Base-by-base conservation (phyloP, 2,113 vertebrate species). In the Colius striatus region DNA sequence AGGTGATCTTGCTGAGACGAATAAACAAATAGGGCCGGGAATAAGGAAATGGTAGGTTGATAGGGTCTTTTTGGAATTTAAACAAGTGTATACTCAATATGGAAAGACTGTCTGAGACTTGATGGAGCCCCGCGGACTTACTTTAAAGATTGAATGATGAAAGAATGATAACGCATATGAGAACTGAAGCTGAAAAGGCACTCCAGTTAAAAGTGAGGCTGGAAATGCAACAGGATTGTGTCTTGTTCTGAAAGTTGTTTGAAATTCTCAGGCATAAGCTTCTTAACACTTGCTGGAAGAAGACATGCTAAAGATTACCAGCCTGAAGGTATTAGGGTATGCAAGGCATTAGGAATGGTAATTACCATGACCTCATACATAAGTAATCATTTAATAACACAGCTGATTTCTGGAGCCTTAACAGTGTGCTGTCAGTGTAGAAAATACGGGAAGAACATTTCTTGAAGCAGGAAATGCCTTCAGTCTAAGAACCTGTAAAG, bases 1-100 rank as follows among this genome's bases (percentile, higher is more conserved):
- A 96, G 96, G 68, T 27, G 29, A 94, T 90, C 89, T 96, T 88
- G 61, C 80, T 43, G 48, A 95, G 93, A 82, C 0, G 1, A 95
- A 97, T 97, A 97, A 96, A 94, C 95, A 97, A 96, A 95, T 41
- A 95, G 82, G 80, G 50, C 82, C n/a, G 20, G 70, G 82, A 95
- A 67, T 94, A 50, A 77, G 74, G 93, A 91, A 92, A 74, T 89
- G 86, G 78, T 89, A 77, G 77, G 66, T 82, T 91, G 87, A 48
- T 84, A 90, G 84, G 48, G 76, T 95, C 43, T 68, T 94, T 72
- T 92, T 74, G 86, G 82, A 96, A 95, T 95, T 93, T 96, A 95
- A 96, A 84, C 50, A 95, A 89, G 50, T 82, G 41, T 65, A 58
- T 95, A 84, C 61, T 96, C 96, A 87, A 54, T 78, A 19, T 82